Conservation (phyloP, 2,113 vertebrate genomes). For the Aptenodytes patagonicus region DNA sequence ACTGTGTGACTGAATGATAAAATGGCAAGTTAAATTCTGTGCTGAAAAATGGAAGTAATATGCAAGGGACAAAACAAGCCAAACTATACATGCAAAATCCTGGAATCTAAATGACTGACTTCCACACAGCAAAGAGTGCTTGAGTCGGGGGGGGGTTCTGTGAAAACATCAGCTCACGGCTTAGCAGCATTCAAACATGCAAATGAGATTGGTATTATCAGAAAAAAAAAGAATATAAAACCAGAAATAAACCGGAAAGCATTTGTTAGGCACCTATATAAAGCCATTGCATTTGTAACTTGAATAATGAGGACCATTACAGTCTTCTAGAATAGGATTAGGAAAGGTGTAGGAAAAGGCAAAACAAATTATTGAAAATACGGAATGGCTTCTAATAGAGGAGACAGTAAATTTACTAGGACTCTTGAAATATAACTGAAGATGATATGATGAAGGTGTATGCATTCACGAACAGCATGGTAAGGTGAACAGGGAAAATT, state of each 20-base stretch:
- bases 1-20: constrained; percentile 45
- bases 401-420: neutral
- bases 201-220: neutral
- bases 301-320: neutral
- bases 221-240: neutral
- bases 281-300: neutral
- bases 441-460: neutral
- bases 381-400: neutral
- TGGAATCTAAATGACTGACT: neutral
- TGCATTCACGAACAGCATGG: neutral
- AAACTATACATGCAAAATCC: neutral
- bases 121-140: neutral
- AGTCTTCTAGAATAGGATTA: neutral
- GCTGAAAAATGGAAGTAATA: constrained; percentile 44
- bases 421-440: neutral
- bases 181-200: neutral
- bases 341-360: neutral
- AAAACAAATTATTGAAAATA: neutral
- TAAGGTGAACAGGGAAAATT: neutral
- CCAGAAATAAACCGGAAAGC: neutral
- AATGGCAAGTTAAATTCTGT: constrained; percentile 17
- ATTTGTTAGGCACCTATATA: neutral
- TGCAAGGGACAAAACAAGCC: neutral
- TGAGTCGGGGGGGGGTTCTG: neutral
- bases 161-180: neutral